Base-by-base conservation (phyloP, 2,797 vertebrate species). In the Prunella strophiata region DNA sequence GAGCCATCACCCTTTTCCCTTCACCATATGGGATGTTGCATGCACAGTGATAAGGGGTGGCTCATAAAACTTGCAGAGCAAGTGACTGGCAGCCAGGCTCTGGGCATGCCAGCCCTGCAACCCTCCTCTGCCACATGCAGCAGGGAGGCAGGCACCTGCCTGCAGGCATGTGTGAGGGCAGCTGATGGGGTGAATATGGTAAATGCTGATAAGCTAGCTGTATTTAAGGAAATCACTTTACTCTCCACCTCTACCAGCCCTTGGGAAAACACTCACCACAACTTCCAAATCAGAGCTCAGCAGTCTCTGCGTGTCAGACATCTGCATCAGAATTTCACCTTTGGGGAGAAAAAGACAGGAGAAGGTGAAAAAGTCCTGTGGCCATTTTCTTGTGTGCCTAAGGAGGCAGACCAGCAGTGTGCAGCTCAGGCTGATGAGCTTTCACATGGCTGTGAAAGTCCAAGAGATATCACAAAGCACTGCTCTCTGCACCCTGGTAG, bases 261-360 rank as follows among this genome's bases (percentile, higher is more conserved):
- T 22, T 1, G 1, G 61, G 61, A 34, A 85, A 43, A 62, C 15
- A 98, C 99, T 97, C 97, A 99, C 99, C 85, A 99, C 98, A 30
- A 98, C 96, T 90, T 99, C 98, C 89, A 99, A 92, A 96, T 99
- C 99, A 29, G 95, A 89, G 93, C 97, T 99, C 91, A 99, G 95
- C 91, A 97, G 98, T 71, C 97, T 98, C 79, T 99, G 99, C 10
- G 91, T 98, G 83, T 99, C 98, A 0, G 98, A 98, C 96, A 99
- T 98, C 98, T 99, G 98, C 89, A 99, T 97, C 89, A 99, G 95
- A 94, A 99, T 98, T 54, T 99, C 98, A 82, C 99, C 99, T 99
- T 86, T 9, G 36, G 20, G 36, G 93, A 48, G 88, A 50, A 85
- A 54, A 85, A 93, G 79, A 81, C 4, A 27, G 45, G 61, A 90